phyloP scores from a whole-genome alignment of 2,113 vertebrate genomes.

The Muntiacus reevesi region DNA sequence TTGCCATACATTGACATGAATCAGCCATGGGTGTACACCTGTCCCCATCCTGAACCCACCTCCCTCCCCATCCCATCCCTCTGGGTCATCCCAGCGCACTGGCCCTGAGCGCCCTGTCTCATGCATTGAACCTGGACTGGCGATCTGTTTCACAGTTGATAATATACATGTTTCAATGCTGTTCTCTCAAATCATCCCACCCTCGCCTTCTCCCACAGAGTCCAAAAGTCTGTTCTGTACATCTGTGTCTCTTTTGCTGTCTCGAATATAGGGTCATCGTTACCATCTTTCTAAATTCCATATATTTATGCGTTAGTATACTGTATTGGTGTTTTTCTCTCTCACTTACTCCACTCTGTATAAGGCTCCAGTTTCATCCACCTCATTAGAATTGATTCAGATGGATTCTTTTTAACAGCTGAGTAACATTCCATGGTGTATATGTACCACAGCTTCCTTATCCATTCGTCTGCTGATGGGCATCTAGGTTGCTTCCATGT shows the following conservation, averaged over 20 bases:
- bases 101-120: neutral
- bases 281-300: neutral
- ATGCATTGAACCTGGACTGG: neutral
- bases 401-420: neutral
- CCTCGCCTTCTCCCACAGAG: neutral
- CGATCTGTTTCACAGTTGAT: neutral
- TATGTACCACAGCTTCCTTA: neutral
- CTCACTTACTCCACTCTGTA: neutral
- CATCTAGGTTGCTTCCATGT: neutral
- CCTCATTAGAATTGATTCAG: neutral
- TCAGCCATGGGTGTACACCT: neutral
- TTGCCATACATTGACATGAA: neutral
- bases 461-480: neutral
- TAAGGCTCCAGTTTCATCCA: neutral
- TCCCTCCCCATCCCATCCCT: neutral
- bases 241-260: neutral
- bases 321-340: neutral
- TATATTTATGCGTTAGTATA: neutral
- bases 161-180: neutral
- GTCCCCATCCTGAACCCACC: neutral
- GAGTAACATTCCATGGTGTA: neutral
- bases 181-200: neutral
- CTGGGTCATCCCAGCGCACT: neutral
- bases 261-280: neutral
- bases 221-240: neutral